phyloP scores from a whole-genome alignment of 1,140 invertebrate genomes.

The Drosophila lacteicornis region DNA sequence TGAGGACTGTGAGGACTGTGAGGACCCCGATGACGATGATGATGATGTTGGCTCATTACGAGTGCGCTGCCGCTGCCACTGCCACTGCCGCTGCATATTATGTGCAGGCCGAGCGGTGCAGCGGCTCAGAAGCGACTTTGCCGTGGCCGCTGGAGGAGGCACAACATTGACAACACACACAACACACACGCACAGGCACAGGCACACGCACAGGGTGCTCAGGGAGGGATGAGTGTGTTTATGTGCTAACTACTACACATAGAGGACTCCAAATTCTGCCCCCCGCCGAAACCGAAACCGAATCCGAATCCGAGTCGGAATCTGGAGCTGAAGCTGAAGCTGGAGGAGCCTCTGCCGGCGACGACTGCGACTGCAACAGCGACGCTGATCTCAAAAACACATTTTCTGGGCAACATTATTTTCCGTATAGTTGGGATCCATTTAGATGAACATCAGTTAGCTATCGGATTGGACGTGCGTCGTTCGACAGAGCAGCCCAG shows the following conservation, averaged over 20 bases:
- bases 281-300: background rate
- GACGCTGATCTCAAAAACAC: slow-evolving; percentile 76
- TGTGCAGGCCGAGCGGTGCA: slow-evolving; percentile 68
- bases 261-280: slow-evolving; percentile 46
- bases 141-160: slow-evolving; percentile 53
- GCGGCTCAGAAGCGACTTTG: slow-evolving; percentile 78
- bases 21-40: slow-evolving; percentile 21
- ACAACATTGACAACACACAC: slow-evolving; percentile 60
- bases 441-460: slow-evolving; percentile 85
- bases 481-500: slow-evolving; percentile 31
- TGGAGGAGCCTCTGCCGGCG: slow-evolving; percentile 12
- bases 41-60: slow-evolving; percentile 67
- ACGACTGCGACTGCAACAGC: slow-evolving; percentile 29
- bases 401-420: slow-evolving; percentile 83
- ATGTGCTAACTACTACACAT: slow-evolving; percentile 23
- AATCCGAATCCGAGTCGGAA: slow-evolving; percentile 1
- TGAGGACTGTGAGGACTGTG: background rate
- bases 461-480: slow-evolving; percentile 84
- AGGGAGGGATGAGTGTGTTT: slow-evolving; percentile 17
- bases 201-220: slow-evolving; percentile 15
- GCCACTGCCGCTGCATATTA: slow-evolving; percentile 71
- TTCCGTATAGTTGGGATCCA: slow-evolving; percentile 84
- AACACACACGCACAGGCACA: slow-evolving; percentile 14
- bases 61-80: slow-evolving; percentile 31
- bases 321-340: background rate